These are phyloP conservation scores for Notiomystis cincta DNA, from an alignment of 2,113 vertebrate genomes.

Conservation along the genomic window DNA sequence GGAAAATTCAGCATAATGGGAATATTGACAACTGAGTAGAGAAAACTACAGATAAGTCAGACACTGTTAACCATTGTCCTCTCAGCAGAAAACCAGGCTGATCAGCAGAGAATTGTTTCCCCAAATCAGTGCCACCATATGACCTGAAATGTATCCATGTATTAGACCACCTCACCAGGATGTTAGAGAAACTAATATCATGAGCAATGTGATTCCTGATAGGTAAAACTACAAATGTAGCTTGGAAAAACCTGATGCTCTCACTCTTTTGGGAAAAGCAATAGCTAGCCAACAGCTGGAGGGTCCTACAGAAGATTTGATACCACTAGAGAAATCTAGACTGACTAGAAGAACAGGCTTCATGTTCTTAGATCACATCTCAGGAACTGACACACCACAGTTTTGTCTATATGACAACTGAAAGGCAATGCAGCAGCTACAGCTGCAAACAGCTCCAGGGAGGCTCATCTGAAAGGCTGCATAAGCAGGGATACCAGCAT, in stretches of 20 bases:
- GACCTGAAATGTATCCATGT: background rate
- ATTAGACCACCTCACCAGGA: background rate
- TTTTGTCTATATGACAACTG: background rate
- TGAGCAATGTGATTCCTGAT: background rate
- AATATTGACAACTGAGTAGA: background rate
- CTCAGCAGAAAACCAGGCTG: background rate
- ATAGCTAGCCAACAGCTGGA: background rate
- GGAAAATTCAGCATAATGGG: background rate
- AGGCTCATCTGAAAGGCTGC: background rate
- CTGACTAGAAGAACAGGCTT: background rate
- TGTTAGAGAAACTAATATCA: background rate
- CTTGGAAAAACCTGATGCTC: background rate
- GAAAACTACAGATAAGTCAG: background rate
- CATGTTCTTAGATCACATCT: background rate
- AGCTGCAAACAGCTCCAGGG: background rate
- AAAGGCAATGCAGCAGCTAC: background rate
- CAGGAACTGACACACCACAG: background rate
- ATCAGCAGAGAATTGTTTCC: background rate
- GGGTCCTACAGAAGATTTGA: background rate
- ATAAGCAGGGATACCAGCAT: fast-evolving
- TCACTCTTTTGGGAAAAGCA: background rate
- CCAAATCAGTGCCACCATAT: background rate
- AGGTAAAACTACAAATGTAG: background rate
- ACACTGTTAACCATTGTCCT: background rate
- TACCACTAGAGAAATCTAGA: background rate